Evolutionary conservation across 2,888 invertebrate genomes (phyloP), one percentile per base, ranked within the genome.

Genomic region (Paralinhomoeus sp.): DNA sequence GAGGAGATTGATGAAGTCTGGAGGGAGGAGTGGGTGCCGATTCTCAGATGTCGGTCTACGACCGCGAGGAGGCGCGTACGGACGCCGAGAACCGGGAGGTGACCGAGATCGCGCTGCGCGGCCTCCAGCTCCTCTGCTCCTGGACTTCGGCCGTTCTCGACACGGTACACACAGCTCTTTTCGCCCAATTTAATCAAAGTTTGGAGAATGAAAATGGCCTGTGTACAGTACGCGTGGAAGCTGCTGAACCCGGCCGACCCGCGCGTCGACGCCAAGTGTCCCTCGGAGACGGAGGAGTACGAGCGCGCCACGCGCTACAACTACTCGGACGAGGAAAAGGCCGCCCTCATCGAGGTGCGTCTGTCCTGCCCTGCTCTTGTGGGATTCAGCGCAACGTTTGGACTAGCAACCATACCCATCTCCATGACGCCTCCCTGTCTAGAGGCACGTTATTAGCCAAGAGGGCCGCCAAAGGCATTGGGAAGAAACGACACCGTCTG

Each of bases 261-360:
- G 62, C 82, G 85, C 63, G 82, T 85, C 63, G 93, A 89, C 64
- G 76, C 82, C 49, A 76, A 83, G 53, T 97, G 93, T 57, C 91
- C 91, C 0, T 75, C 77, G 12, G 85, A 87, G 62, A 91, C 93
- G 2, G 93, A 97, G 67, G 91, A 91, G 66, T 97, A 97, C 60
- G 97, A 97, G 68, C 70, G 89, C 64, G 85, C 89, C 0, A 91
- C 89, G 0, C 74, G 89, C 12, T 97, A 93, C 68, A 97, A 97
- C 67, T 97, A 97, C 64, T 80, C 79, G 0, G 80, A 82, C 1
- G 87, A 85, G 57, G 97, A 97, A 67, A 97, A 97, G 62, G 84
- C 85, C 67, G 91, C 91, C 0, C 69, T 97, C 55, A 89, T 97
- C 49, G 91, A 93, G 68, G 84, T 91, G 20, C n/a, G n/a, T n/a